phyloP scores from a whole-genome alignment of 1,140 invertebrate genomes.

The Eurosta solidaginis region DNA sequence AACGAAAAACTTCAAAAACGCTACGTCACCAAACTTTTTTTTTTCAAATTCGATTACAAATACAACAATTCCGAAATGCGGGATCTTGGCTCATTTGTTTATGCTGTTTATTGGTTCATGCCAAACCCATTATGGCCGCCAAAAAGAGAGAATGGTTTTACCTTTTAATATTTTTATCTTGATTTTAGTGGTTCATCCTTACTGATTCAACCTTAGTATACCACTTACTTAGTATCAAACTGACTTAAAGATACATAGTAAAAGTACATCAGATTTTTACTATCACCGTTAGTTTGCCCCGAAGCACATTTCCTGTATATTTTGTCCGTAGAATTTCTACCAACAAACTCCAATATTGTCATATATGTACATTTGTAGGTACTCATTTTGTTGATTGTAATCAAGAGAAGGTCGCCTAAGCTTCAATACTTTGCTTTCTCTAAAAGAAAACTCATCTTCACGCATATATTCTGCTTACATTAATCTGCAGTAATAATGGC shows the following conservation, averaged over 20 bases:
- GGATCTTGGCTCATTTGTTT: too few relatives aligned
- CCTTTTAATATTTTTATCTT: too few relatives aligned
- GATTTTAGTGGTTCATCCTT: not conserved
- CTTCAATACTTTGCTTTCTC: not conserved
- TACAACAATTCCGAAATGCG: too few relatives aligned
- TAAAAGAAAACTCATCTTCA: not conserved
- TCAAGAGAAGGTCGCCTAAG: conserved; percentile 5
- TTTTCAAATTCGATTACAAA: too few relatives aligned
- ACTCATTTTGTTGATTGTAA: conserved; percentile 14
- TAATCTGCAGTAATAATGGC: too few relatives aligned
- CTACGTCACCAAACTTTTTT: too few relatives aligned
- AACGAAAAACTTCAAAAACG: too few relatives aligned
- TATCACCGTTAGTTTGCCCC: not conserved
- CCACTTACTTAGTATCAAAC: not conserved
- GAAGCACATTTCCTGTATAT: not conserved
- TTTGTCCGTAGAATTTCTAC: not conserved
- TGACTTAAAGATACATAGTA: not conserved
- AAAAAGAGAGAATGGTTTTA: not conserved
- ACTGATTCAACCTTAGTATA: not conserved
- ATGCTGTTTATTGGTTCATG: too few relatives aligned
- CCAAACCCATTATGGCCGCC: too few relatives aligned
- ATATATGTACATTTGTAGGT: not conserved
- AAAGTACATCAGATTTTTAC: not conserved
- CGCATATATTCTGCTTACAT: not conserved
- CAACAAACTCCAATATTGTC: not conserved